phyloP scores from a whole-genome alignment of 92 coral and sea anemone genomes.

The Isaurus tuberculatus region DNA sequence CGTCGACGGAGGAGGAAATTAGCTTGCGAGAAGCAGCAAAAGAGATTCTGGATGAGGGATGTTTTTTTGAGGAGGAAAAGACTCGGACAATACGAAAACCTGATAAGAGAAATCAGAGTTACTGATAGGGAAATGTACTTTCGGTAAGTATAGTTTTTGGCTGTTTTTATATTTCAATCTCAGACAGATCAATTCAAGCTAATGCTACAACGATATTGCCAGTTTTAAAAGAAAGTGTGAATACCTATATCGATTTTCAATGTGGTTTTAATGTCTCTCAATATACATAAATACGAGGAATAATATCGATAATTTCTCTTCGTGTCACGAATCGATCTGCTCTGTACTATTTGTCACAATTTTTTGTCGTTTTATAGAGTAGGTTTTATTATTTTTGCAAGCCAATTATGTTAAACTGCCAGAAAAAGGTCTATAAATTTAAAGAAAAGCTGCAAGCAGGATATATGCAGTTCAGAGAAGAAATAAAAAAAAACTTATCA shows the following conservation, averaged over 20 bases:
- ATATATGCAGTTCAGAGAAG: conserved; percentile 4
- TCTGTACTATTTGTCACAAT: conserved; percentile 3
- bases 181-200: not conserved
- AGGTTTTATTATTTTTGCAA: not conserved
- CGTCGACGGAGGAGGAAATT: conserved; percentile 3
- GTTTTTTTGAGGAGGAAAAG: not conserved
- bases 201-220: conserved; percentile 5
- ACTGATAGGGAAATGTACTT: conserved; percentile 4
- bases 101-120: not conserved
- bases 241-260: not conserved
- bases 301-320: conserved; percentile 1
- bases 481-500: too few relatives aligned
- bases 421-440: not conserved
- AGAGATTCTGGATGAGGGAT: not conserved
- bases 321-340: not conserved
- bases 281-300: conserved; percentile 2
- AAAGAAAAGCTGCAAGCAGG: conserved; percentile 6
- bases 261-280: conserved; percentile 2
- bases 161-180: not conserved
- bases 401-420: not conserved
- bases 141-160: conserved; percentile 4
- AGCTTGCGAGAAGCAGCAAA: conserved; percentile 1
- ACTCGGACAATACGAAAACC: conserved; percentile 1
- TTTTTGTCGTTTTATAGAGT: not conserved
- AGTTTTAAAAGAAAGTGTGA: conserved; percentile 2